Base-by-base conservation (phyloP, 2,888 invertebrate species). In the Osmoderma eremita region DNA sequence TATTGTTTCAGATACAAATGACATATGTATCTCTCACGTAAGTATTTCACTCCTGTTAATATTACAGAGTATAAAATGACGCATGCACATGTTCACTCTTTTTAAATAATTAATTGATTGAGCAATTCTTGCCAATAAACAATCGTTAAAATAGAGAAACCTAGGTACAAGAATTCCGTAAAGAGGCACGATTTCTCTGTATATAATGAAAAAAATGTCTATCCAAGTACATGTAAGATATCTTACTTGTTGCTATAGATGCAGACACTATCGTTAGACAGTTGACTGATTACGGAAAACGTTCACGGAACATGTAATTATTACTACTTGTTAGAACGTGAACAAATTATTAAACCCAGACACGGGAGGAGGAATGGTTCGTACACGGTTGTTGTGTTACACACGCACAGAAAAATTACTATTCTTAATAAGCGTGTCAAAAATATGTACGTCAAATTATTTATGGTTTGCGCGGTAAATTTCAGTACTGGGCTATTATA, bases 281-380 rank as follows among this genome's bases (percentile, higher is more conserved):
- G 58, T 61, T 61, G 58, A 61, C 58, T 61, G 58, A 61, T 61
- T 61, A 61, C 58, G 58, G 45, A 61, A 61, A 61, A 61, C 45
- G 58, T 61, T 61, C 58, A 61, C 58, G 58, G 58, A 61, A 61
- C 58, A 45, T 61, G 58, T 61, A 61, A 61, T 61, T 61, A 61
- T 61, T 45, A 61, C 58, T 61, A 61, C 58, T 61, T 45, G 58
- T 61, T 61, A 61, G 42, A 61, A 61, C 58, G 58, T 61, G 58
- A 61, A 61, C 58, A 61, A 61, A 61, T 61, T 61, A 45, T 61
- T 45, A 45, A 61, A 45, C 15, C 58, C 30, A 61, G 53, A 38
- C 53, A 45, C 45, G 30, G 17, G 10, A 61, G 58, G 41, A 61
- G 58, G 45, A 61, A 61, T 20, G 41, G 30, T 15, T 30, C 36